Evolutionary conservation across 2,113 vertebrate species (phyloP).

Genomic region (Vanacampus margaritifer): DNA sequence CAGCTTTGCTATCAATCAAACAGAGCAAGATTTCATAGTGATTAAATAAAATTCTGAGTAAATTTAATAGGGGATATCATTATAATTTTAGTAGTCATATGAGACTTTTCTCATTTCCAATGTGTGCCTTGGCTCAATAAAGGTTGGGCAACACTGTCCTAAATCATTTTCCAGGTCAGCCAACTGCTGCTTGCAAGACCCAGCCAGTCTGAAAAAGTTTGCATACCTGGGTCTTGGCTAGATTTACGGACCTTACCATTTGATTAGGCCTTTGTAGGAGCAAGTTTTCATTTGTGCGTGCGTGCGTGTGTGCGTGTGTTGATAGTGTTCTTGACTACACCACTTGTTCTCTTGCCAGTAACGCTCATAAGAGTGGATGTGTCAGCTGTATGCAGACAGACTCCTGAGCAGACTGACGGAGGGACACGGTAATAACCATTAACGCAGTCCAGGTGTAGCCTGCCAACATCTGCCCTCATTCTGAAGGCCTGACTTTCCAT

Average conservation of each 20-base stretch:
- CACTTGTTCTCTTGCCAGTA: constrained; percentile 20
- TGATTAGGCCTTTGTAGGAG: constrained; percentile 47
- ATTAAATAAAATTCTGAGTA: background rate
- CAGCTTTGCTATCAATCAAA: no score
- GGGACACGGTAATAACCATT: constrained; percentile 25
- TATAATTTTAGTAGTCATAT: background rate
- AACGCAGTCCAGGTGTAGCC: constrained; percentile 40
- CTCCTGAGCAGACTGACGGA: constrained; percentile 23
- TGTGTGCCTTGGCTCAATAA: no score
- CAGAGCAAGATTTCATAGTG: no score
- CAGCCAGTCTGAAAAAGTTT: constrained; percentile 47
- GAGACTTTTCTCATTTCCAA: background rate
- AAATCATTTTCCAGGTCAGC: constrained; percentile 13
- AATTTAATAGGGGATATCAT: background rate
- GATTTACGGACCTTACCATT: constrained; percentile 59
- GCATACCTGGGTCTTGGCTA: constrained; percentile 65
- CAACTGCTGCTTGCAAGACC: constrained; percentile 46
- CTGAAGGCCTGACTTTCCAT: background rate
- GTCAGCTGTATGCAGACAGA: constrained; percentile 22
- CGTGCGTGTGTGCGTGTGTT: constrained; percentile 10
- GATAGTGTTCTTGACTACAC: constrained; percentile 38
- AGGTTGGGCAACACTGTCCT: background rate
- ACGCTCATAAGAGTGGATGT: constrained; percentile 24
- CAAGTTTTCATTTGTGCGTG: constrained; percentile 35
- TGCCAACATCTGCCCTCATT: constrained; percentile 14